Base-by-base conservation (phyloP, 2,113 vertebrate genomes). In the Delphinus delphis region DNA sequence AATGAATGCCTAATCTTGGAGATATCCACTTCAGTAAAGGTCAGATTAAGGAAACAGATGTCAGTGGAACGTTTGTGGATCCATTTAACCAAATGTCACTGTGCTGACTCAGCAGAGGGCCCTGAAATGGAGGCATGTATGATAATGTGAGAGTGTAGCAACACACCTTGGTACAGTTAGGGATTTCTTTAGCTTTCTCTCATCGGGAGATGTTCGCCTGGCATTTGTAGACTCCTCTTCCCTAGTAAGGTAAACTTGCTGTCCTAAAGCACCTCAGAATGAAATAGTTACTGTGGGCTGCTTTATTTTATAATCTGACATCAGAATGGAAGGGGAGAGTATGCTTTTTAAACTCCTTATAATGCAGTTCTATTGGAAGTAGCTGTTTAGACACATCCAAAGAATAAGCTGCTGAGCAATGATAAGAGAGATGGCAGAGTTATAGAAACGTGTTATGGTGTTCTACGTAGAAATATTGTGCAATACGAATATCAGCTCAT, bases 361-460 rank as follows among this genome's bases (percentile, higher is more conserved):
- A 80, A 83, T 58, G 20, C 15, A 63, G 14, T 89, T 97, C 53
- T 60, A 14, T 79, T 91, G 87, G 94, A 95, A 96, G 93, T 67
- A 96, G 60, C 60, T 95, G 6, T 85, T 58, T 47, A 92, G 62
- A 63, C 31, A 91, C 25, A 65, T 47, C 20, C 58, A 63, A n/a
- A 83, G 53, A 86, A 50, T 60, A 60, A 92, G 36, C 67, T 85
- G 25, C 41, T 36, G 60, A 81, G 67, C 18, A 91, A 80, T 63
- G 14, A 81, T 73, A 74, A 93, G 67, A 86, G 76, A 83, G 38
- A 36, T 65, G 33, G 13, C 36, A 62, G 60, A 63, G 23, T 93
- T 94, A 71, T 25, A 87, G 88, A 85, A 88, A 93, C 21, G 4
- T n/a, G 11, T 38, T 74, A 31, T 76, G 62, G 17, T 88, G 17